These are phyloP conservation scores for Glossophaga mutica DNA, from an alignment of 2,797 vertebrate genomes.

Conservation along the genomic window DNA sequence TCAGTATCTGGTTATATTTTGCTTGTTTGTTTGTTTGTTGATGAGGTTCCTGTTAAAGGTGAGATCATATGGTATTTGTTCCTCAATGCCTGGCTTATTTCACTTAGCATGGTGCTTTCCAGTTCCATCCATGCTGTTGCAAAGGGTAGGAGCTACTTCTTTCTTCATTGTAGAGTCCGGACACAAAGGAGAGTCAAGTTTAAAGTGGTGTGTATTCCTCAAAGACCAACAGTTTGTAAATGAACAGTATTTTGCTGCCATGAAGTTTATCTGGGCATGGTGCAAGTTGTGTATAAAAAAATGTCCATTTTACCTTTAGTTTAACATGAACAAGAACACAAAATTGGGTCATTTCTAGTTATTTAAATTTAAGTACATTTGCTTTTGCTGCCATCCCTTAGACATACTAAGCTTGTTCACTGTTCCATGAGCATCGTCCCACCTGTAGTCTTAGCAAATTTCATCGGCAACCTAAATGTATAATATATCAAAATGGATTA, in stretches of 20 bases:
- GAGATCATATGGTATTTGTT: too few relatives aligned
- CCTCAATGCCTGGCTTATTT: too few relatives aligned
- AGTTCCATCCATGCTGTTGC: too few relatives aligned
- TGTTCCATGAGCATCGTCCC: neutral
- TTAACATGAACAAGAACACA: neutral
- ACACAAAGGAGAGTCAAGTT: neutral
- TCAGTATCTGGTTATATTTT: too few relatives aligned
- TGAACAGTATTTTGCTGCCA: neutral
- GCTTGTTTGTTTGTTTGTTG: too few relatives aligned
- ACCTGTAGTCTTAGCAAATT: neutral
- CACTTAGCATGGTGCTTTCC: too few relatives aligned
- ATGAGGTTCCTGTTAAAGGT: too few relatives aligned
- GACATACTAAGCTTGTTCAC: neutral
- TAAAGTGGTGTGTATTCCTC: neutral
- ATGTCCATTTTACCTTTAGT: neutral
- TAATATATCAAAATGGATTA: neutral
- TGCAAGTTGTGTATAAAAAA: neutral
- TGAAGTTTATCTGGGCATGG: slow-evolving; percentile 17
- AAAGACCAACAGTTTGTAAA: neutral
- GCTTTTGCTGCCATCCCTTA: neutral
- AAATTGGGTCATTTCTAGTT: neutral
- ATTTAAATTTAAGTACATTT: slow-evolving; percentile 1
- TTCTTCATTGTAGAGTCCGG: neutral
- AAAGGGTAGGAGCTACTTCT: neutral
- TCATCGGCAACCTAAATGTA: neutral